A percentile compares a stretch with the other conserved stretches of the same genome.
Conservation (phyloP, 2,797 vertebrate genomes). For the Arctocebus calabarensis region DNA sequence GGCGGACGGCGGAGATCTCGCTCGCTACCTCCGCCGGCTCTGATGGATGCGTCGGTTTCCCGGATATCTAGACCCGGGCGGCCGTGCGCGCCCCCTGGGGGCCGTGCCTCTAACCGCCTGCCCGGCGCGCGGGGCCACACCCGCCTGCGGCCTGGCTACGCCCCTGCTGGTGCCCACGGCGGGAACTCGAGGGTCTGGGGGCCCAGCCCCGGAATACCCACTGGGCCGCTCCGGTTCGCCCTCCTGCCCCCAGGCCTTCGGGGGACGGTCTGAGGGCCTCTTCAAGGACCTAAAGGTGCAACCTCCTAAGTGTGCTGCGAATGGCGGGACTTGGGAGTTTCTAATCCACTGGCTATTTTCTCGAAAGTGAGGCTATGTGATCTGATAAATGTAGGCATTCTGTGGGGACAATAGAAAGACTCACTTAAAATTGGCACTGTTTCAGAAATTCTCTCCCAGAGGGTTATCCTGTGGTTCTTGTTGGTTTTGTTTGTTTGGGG, state of each 20-base stretch:
- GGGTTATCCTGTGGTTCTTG: not conserved
- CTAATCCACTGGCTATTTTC: not conserved
- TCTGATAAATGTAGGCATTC: not conserved
- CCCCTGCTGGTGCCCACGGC: not conserved
- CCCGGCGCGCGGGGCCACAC: not conserved
- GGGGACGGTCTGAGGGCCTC: not conserved
- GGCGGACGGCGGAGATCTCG: not conserved
- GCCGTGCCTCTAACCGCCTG: not conserved
- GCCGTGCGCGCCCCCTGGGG: slow-evolving; percentile 42
- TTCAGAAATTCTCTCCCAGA: not conserved
- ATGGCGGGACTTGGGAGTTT: not conserved
- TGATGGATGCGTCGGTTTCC: not conserved
- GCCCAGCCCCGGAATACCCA: not conserved
- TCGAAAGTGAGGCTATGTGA: not conserved
- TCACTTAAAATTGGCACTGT: not conserved
- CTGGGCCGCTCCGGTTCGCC: not conserved
- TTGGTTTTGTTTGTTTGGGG: no score
- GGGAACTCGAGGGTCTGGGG: no score
- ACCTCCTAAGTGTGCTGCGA: not conserved
- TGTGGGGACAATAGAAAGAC: not conserved
- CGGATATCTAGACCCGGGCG: not conserved
- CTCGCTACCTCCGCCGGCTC: not conserved
- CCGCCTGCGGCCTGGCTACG: accelerated
- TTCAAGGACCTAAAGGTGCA: not conserved
- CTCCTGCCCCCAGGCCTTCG: not conserved